Evolutionary conservation across 1,140 invertebrate genomes (phyloP).

Genomic region (Heliconius eleuchia): DNA sequence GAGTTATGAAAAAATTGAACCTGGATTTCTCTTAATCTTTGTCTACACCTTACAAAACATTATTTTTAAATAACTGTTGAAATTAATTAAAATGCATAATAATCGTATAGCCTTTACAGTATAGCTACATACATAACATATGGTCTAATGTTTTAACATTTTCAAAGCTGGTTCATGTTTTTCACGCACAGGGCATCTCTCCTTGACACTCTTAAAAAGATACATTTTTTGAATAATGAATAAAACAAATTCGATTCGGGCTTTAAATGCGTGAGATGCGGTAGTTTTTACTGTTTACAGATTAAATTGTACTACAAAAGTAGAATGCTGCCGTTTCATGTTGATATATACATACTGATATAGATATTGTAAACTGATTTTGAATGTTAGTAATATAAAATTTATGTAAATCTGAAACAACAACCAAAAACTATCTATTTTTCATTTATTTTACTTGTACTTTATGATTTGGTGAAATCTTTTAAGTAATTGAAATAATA

Average conservation of each 20-base stretch:
- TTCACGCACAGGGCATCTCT: constrained; percentile 16
- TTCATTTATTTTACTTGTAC: too few species aligned
- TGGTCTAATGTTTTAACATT: constrained; percentile 4
- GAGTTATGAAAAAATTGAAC: too few species aligned
- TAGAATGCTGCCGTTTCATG: not conserved
- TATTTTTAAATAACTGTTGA: too few species aligned
- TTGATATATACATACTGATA: not conserved
- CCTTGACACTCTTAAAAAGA: constrained; percentile 24
- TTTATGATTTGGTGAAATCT: too few species aligned
- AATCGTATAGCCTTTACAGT: not conserved
- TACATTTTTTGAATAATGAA: constrained; percentile 61
- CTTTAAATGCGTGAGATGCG: constrained; percentile 42
- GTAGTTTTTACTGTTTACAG: constrained; percentile 49
- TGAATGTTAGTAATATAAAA: too few species aligned
- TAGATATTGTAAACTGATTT: not conserved
- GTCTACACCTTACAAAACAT: too few species aligned
- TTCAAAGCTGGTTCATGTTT: constrained; percentile 21
- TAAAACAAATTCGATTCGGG: constrained; percentile 46
- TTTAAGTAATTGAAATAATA: too few species aligned
- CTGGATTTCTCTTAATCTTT: too few species aligned
- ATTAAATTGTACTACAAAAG: not conserved
- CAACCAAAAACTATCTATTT: too few species aligned
- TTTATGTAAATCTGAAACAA: too few species aligned
- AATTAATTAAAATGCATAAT: not conserved
- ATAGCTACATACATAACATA: not conserved